Percentiles rank a stretch among this genome's conserved stretches.
phyloP scores from a whole-genome alignment of 1,140 invertebrate genomes.

The Zaprionus africanus region DNA sequence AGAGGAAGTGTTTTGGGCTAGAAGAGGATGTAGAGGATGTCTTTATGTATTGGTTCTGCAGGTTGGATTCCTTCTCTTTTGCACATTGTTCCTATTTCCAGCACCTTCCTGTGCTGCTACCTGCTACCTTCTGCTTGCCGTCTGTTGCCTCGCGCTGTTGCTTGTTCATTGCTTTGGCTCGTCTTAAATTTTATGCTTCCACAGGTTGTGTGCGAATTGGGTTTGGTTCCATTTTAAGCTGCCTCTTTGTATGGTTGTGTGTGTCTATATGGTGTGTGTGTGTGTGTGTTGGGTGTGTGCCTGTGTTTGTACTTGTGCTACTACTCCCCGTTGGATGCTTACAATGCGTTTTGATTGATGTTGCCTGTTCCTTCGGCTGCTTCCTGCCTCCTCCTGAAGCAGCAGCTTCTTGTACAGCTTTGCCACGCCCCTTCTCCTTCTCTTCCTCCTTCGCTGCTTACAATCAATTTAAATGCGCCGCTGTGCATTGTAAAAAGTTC shows the following conservation, averaged over 20 bases:
- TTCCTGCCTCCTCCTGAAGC: slow-evolving; percentile 45
- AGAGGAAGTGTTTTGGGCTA: slow-evolving; percentile 47
- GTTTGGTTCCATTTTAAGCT: slow-evolving; percentile 33
- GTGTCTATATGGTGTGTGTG: not conserved
- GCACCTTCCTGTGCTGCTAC: not conserved
- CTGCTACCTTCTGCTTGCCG: not conserved
- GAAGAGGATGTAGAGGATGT: slow-evolving; percentile 70
- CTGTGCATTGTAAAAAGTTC: slow-evolving; percentile 73
- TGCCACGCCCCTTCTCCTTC: not conserved
- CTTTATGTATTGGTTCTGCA: slow-evolving; percentile 66
- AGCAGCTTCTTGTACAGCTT: slow-evolving; percentile 15
- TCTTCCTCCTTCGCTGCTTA: slow-evolving; percentile 29
- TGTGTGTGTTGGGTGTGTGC: not conserved
- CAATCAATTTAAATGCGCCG: slow-evolving; percentile 82
- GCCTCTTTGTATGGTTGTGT: not conserved
- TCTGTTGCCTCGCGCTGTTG: not conserved
- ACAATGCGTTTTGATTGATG: slow-evolving; percentile 77
- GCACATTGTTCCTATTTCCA: slow-evolving; percentile 26
- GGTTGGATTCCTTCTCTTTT: slow-evolving; percentile 19
- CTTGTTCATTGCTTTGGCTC: slow-evolving; percentile 5
- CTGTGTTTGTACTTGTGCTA: not conserved
- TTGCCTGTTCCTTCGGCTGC: slow-evolving; percentile 58
- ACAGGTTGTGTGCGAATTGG: slow-evolving; percentile 59
- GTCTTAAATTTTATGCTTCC: slow-evolving; percentile 75
- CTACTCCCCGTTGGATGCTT: slow-evolving; percentile 40